These are phyloP conservation scores for Eunapius fragilis DNA, from an alignment of 37 sponge, comb jelly and placozoan genomes.

Conservation along the genomic window DNA sequence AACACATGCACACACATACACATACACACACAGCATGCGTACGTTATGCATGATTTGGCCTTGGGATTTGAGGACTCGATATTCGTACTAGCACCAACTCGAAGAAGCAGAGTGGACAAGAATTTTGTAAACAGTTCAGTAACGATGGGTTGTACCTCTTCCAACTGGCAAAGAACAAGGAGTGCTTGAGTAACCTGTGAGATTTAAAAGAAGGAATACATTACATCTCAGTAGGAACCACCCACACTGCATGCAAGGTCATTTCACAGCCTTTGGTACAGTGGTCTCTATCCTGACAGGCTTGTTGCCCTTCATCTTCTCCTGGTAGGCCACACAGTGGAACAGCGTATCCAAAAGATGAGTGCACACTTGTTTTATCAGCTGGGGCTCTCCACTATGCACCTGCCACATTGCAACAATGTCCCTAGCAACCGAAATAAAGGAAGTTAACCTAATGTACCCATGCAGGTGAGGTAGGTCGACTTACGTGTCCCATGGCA, in stretches of 20 bases:
- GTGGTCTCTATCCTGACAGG: slow-evolving; percentile 44
- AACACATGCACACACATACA: background rate
- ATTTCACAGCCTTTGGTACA: slow-evolving; percentile 84
- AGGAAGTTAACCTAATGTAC: too few species aligned
- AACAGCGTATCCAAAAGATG: slow-evolving; percentile 79
- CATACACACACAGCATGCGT: background rate
- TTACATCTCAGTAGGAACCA: background rate
- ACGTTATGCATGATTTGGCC: slow-evolving; percentile 9
- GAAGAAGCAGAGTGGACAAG: slow-evolving; percentile 66
- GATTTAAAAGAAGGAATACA: background rate
- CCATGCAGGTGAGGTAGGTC: background rate
- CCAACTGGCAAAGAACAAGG: slow-evolving; percentile 42
- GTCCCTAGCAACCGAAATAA: slow-evolving; percentile 17
- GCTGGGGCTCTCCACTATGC: slow-evolving; percentile 64
- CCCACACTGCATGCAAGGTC: slow-evolving; percentile 1
- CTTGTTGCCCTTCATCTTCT: slow-evolving; percentile 66
- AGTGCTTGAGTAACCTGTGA: slow-evolving; percentile 55
- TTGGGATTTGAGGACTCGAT: slow-evolving; percentile 37
- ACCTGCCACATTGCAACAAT: slow-evolving; percentile 79
- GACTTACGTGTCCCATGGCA: slow-evolving; percentile 84
- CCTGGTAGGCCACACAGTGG: slow-evolving; percentile 88
- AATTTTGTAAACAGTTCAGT: slow-evolving; percentile 68
- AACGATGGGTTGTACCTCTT: slow-evolving; percentile 58
- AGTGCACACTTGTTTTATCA: slow-evolving; percentile 49
- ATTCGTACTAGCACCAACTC: slow-evolving; percentile 73